Percentiles rank a stretch among this genome's conserved stretches.
phyloP scores from a whole-genome alignment of 2,888 invertebrate genomes.

The Pharmacophagus antenor region DNA sequence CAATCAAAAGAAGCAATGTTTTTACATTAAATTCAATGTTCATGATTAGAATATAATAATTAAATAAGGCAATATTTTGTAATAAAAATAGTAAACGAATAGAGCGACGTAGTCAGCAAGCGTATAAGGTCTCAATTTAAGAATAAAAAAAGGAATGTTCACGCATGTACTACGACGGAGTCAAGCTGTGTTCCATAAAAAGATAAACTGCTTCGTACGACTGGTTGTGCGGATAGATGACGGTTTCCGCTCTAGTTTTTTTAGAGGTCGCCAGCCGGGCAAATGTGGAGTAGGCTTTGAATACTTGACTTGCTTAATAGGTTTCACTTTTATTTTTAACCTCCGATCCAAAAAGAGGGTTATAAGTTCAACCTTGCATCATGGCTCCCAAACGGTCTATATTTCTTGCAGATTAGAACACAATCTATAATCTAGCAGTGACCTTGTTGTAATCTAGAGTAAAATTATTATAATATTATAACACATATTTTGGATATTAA shows the following conservation, averaged over 20 bases:
- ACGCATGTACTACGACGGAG: slow-evolving; percentile 4
- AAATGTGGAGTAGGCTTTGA: slow-evolving; percentile 17
- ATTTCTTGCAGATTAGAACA: too few species aligned
- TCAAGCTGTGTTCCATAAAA: slow-evolving; percentile 14
- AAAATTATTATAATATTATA: too few species aligned
- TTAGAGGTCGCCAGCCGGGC: slow-evolving; percentile 27
- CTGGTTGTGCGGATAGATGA: slow-evolving; percentile 25
- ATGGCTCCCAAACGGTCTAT: neutral
- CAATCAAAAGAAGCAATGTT: too few species aligned
- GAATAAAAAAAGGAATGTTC: too few species aligned
- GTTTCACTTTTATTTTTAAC: slow-evolving; percentile 10
- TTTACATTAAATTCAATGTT: too few species aligned
- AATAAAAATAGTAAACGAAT: too few species aligned
- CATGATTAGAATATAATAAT: too few species aligned
- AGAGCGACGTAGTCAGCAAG: too few species aligned
- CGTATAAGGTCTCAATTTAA: too few species aligned
- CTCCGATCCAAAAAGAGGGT: neutral
- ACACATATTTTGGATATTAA: too few species aligned
- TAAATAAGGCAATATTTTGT: too few species aligned
- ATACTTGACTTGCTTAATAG: slow-evolving; percentile 22
- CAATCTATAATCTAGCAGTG: neutral
- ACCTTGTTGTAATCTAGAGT: too few species aligned
- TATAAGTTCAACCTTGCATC: neutral
- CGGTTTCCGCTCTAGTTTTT: slow-evolving; percentile 31
- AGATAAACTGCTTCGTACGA: slow-evolving; percentile 13